Base-by-base conservation (phyloP, 2,888 invertebrate species). In the Drosophila maculinotata region DNA sequence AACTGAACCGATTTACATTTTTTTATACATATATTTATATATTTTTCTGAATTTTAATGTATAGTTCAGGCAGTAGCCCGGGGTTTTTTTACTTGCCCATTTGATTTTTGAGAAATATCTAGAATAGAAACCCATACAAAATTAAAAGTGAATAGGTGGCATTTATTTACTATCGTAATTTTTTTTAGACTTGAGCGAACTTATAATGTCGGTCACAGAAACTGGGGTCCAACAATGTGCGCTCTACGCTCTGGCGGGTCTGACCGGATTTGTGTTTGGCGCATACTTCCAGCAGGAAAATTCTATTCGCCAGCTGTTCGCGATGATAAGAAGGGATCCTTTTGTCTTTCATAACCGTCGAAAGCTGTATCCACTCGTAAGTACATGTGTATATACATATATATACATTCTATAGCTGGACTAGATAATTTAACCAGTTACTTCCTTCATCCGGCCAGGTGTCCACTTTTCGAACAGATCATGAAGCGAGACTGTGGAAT, bases 271-370 rank as follows among this genome's bases (percentile, higher is more conserved):
- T 30, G 52, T 79, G 0, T 81, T 72, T 26, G 83, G 83, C 1
- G 72, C 67, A 9, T 76, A 72, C 35, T 69, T 72, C 28, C 87
- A 84, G 17, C 79, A 82, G 36, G 87, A 83, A 35, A 33, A 33
- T 1, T 64, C 85, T 0, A 68, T 67, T 12, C 56, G 67, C 5
- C 65, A 76, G 12, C 44, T 83, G 1, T 70, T 74, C 25, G 33
- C 31, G 10, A 44, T 72, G 10, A 73, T 87, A 1, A 35, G 28
- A 4, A 63, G 48, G 23, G 79, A 83, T 60, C 87, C 87, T 0
- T 66, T 79, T 39, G 14, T 85, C 1, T 87, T 64, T n/a, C 39
- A 71, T n/a, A 39, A 84, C 45, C 82, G 83, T 0, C 69, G 69
- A 0, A 87, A 69, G 45, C 47, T 83, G 0, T 83, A 84, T 10